Evolutionary conservation across 1,140 invertebrate genomes (phyloP), one percentile per base, ranked within the genome.

Genomic region (Drosophila nebulosa): DNA sequence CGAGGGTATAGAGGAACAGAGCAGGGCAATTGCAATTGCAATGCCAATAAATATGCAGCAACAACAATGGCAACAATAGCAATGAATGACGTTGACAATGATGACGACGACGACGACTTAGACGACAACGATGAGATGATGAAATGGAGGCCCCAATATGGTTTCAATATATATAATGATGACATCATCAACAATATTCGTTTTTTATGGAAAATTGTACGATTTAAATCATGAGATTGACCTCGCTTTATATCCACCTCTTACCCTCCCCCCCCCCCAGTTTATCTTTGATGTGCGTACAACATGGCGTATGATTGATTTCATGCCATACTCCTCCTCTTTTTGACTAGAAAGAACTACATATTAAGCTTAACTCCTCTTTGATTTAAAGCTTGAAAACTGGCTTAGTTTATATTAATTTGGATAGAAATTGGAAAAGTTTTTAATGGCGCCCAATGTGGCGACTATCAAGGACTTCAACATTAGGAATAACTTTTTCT

Each of bases 41-140:
- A 69, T 55, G 53, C 46, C 68, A 72, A 56, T 64, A 51, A 39
- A 67, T 74, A 61, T 74, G 72, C 71, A 74, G 74, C 73, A 63
- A n/a, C 52, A 50, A 26, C 26, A 32, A 36, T 18, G 57, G 36
- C 55, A 66, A 59, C 55, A 66, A 59, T 32, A 60, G 59, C 57
- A 61, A 74, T 75, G 73, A 58, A 75, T 75, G 73, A 75, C 72
- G 73, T 75, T 75, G 73, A 75, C 72, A 75, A 74, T 75, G 64
- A 75, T 72, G 73, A 63, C 75, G 71, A 46, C 14, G 39, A 14
- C 39, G 39, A 12, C 39, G 6, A n/a, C n/a, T n/a, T n/a, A n/a
- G n/a, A 42, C 36, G 10, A 16, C 36, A 6, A 42, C 14, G 16
- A 10, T 9, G 16, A 46, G 73, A 59, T 75, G 71, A 75, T 75